phyloP scores from a whole-genome alignment of 2,888 invertebrate genomes.

The Nebria salina region DNA sequence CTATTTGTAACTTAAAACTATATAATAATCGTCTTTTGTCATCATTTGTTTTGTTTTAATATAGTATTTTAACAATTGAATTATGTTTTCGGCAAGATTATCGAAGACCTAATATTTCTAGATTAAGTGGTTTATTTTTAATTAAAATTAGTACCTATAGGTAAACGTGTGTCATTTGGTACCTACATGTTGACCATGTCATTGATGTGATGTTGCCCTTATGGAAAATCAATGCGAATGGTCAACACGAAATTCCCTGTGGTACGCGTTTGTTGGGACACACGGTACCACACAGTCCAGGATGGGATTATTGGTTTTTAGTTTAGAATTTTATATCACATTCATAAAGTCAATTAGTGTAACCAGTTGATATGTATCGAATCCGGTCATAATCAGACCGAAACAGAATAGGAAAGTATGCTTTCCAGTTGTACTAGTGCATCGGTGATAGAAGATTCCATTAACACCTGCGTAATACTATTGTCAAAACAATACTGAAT shows the following conservation, averaged over 20 bases:
- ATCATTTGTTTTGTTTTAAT: no score
- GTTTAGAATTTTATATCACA: conserved; percentile 27
- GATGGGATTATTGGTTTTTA: conserved; percentile 20
- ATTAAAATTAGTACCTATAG: neutral
- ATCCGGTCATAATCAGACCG: conserved; percentile 12
- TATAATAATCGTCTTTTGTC: no score
- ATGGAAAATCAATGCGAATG: conserved; percentile 31
- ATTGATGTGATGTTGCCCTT: conserved; percentile 24
- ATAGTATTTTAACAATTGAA: no score
- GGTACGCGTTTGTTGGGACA: conserved; percentile 16
- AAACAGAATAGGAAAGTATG: conserved; percentile 7
- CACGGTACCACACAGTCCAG: conserved; percentile 10
- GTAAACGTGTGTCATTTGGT: neutral
- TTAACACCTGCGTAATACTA: neutral
- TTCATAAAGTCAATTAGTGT: conserved; percentile 28
- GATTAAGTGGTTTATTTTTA: neutral
- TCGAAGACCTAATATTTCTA: neutral
- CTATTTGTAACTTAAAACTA: no score
- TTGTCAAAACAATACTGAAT: neutral
- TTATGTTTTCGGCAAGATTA: no score
- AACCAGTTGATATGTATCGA: conserved; percentile 16
- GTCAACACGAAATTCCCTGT: conserved; percentile 26
- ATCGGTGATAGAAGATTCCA: conserved; percentile 4
- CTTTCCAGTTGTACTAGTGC: neutral
- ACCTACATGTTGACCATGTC: conserved; percentile 5